Percentiles rank a stretch among this genome's conserved stretches.
Conservation (phyloP, 2,888 invertebrate species). For the Tridacna crocea region DNA sequence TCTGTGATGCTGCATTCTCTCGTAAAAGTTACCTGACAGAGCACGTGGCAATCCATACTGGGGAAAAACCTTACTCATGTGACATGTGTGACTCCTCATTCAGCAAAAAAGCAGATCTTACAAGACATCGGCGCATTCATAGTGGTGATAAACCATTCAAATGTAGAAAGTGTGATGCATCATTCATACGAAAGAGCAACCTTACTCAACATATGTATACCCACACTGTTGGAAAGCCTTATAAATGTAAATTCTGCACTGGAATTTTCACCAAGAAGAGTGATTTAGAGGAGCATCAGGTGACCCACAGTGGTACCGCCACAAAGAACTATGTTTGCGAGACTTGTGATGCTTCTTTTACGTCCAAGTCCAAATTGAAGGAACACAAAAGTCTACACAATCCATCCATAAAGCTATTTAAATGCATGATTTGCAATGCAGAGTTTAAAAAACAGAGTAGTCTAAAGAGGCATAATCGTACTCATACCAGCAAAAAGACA, state of each 20-base stretch:
- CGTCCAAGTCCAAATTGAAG: conserved; percentile 5
- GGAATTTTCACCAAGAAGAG: conserved; percentile 20
- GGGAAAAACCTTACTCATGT: conserved; percentile 13
- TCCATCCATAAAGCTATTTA: background rate
- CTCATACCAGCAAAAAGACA: background rate
- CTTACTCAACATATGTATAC: conserved; percentile 7
- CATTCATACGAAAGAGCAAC: conserved; percentile 8
- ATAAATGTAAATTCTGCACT: conserved; percentile 9
- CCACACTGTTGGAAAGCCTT: background rate
- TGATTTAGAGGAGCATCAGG: conserved; percentile 20
- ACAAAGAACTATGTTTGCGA: conserved; percentile 7
- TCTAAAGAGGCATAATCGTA: conserved; percentile 1
- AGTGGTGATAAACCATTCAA: background rate
- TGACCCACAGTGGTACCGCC: conserved; percentile 1
- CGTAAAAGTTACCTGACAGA: conserved; percentile 11
- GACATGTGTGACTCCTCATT: background rate
- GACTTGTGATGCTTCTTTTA: conserved; percentile 13
- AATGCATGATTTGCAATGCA: background rate
- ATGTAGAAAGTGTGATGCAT: conserved; percentile 14
- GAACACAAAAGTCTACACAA: conserved; percentile 12
- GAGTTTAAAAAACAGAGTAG: conserved; percentile 1
- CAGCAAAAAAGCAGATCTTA: background rate
- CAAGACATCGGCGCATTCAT: background rate
- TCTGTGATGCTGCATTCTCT: conserved; percentile 15
- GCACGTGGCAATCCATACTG: conserved; percentile 11